Conservation (phyloP, 2,797 vertebrate species). For the Etheostoma nigrum region DNA sequence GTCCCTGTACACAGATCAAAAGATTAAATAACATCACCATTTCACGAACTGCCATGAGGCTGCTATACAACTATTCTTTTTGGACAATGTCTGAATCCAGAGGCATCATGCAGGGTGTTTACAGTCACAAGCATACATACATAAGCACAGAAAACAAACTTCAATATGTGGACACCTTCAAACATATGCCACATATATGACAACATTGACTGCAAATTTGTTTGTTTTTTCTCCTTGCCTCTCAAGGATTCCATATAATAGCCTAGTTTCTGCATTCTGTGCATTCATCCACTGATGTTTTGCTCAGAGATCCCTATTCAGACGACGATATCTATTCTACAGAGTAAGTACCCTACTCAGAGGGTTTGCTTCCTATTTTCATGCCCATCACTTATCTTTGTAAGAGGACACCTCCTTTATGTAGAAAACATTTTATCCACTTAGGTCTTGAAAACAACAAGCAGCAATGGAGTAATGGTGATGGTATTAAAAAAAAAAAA, state of each 20-base stretch:
- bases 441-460: not conserved
- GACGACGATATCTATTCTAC: too few relatives aligned
- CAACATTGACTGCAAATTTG: too few relatives aligned
- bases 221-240: too few relatives aligned
- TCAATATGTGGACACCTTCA: not conserved
- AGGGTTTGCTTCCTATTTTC: constrained; percentile 1
- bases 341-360: too few relatives aligned
- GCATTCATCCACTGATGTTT: not conserved
- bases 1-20: too few relatives aligned
- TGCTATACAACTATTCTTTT: not conserved
- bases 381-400: not conserved
- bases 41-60: too few relatives aligned
- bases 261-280: not conserved
- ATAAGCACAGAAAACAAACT: not conserved
- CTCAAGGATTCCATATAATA: too few relatives aligned
- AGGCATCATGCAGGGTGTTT: not conserved
- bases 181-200: not conserved
- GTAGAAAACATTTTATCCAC: too few relatives aligned
- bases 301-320: not conserved
- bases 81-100: not conserved
- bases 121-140: not conserved
- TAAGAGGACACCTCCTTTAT: not conserved
- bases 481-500: not conserved
- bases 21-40: too few relatives aligned
- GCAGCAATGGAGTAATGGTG: not conserved